phyloP scores from a whole-genome alignment of 2,113 vertebrate genomes.

The Electrona antarctica region DNA sequence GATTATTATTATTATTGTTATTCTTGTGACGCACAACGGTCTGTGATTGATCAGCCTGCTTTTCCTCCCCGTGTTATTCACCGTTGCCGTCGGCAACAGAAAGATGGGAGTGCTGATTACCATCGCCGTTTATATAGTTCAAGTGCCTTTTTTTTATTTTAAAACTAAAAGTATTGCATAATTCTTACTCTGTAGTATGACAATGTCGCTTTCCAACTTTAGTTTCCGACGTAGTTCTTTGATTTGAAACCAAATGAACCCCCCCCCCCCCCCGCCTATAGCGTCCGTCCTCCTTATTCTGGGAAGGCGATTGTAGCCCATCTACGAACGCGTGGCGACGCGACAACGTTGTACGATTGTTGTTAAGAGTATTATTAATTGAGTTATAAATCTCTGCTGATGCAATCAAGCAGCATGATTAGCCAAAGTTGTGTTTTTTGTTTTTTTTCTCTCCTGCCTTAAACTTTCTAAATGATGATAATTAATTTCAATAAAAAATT shows the following conservation, averaged over 20 bases:
- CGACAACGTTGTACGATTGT: too few species aligned
- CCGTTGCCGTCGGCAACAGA: slow-evolving; percentile 9
- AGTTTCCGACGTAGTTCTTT: too few species aligned
- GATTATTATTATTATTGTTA: background rate
- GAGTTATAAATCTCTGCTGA: slow-evolving; percentile 6
- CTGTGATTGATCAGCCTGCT: slow-evolving; percentile 14
- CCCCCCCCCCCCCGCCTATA: too few species aligned
- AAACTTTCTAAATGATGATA: slow-evolving; percentile 51
- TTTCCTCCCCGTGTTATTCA: slow-evolving; percentile 13
- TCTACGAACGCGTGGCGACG: too few species aligned
- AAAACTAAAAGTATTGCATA: slow-evolving; percentile 30
- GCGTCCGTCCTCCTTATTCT: too few species aligned
- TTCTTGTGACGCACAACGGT: background rate
- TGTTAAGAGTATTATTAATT: too few species aligned
- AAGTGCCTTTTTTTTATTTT: slow-evolving; percentile 69
- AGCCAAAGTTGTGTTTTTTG: slow-evolving; percentile 38
- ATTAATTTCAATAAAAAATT: slow-evolving; percentile 67
- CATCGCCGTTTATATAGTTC: slow-evolving; percentile 23
- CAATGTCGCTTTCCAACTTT: too few species aligned
- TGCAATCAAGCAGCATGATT: slow-evolving; percentile 41
- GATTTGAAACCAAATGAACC: too few species aligned
- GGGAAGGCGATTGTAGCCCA: too few species aligned
- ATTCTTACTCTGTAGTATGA: too few species aligned
- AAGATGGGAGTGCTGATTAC: slow-evolving; percentile 21
- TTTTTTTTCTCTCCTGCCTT: slow-evolving; percentile 34